Evolutionary conservation across 2,797 vertebrate genomes (phyloP).

Genomic region (Petrocephalus sullivani): DNA sequence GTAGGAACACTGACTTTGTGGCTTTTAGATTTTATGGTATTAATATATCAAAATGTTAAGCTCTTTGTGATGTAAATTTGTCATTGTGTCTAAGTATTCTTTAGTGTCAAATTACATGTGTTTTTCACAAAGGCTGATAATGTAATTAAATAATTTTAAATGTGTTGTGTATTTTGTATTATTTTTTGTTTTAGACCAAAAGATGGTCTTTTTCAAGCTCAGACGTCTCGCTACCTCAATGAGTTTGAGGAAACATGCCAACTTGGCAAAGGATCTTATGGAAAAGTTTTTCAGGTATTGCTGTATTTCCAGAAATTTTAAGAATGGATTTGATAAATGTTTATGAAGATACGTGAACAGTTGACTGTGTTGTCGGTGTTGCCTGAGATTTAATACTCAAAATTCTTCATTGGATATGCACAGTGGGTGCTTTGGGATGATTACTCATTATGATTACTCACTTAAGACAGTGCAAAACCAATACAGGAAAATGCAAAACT

Average conservation of each 20-base stretch:
- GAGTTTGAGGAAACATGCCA: constrained; percentile 86
- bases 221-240: constrained; percentile 88
- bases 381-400: background rate
- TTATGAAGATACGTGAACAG: background rate
- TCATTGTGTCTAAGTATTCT: background rate
- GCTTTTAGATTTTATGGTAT: background rate
- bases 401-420: background rate
- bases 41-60: background rate
- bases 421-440: background rate
- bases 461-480: background rate
- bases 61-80: background rate
- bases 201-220: constrained; percentile 75
- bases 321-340: background rate
- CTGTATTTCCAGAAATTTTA: background rate
- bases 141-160: background rate
- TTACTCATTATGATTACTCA: background rate
- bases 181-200: constrained; percentile 48
- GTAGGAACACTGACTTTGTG: constrained; percentile 52
- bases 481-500: background rate
- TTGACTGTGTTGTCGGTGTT: background rate
- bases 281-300: constrained; percentile 87
- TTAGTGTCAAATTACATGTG: background rate
- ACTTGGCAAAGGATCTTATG: constrained; percentile 90
- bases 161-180: background rate
- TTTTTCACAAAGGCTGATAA: background rate